Evolutionary conservation across 2,888 invertebrate genomes (phyloP).

Genomic region (Agonopterix subpropinquella): DNA sequence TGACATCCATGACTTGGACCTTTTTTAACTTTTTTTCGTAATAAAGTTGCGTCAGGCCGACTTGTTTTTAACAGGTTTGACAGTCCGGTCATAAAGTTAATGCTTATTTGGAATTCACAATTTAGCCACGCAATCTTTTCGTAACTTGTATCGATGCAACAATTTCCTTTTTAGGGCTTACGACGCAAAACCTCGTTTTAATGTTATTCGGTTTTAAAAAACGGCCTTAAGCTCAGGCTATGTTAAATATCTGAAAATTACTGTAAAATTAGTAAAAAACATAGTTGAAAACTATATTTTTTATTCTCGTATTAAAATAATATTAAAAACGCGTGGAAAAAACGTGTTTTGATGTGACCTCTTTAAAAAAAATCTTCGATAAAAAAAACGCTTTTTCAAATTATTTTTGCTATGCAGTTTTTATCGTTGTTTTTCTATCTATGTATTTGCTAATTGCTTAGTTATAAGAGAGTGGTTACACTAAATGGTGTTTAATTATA

Average conservation of each 20-base stretch:
- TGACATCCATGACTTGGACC: slow-evolving; percentile 14
- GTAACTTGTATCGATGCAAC: slow-evolving; percentile 17
- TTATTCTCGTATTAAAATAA: slow-evolving; percentile 39
- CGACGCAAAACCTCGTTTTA: background rate
- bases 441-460: slow-evolving; percentile 33
- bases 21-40: slow-evolving; percentile 10
- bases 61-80: slow-evolving; percentile 14
- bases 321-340: background rate
- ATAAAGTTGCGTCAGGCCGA: slow-evolving; percentile 8
- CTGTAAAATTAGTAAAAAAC: slow-evolving; percentile 14
- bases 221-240: background rate
- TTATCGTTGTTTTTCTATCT: slow-evolving; percentile 26
- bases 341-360: slow-evolving; percentile 5
- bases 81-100: slow-evolving; percentile 8
- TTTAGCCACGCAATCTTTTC: slow-evolving; percentile 9
- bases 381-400: slow-evolving; percentile 28
- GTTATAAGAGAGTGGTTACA: slow-evolving; percentile 18
- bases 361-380: slow-evolving; percentile 16
- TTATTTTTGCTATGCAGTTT: slow-evolving; percentile 61
- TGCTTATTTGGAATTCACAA: slow-evolving; percentile 7
- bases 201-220: background rate
- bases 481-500: slow-evolving; percentile 4
- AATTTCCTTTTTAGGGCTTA: slow-evolving; percentile 12
- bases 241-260: background rate
- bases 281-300: slow-evolving; percentile 51